Conservation (phyloP, 2,113 vertebrate species). For the Silurus glanis region DNA sequence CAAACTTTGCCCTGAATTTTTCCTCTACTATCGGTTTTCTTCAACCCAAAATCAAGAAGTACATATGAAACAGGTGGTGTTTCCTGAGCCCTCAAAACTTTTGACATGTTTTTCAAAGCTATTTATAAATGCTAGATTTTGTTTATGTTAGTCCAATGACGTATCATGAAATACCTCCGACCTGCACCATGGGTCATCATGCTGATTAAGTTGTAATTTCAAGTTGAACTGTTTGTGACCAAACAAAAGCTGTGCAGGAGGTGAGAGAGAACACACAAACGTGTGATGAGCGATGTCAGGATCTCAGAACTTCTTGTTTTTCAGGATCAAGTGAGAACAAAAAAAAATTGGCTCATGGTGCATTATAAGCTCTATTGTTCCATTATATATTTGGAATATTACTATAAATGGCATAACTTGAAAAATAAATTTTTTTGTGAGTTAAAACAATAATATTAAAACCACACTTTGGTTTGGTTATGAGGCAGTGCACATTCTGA, state of each 20-base stretch:
- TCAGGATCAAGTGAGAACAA: no score
- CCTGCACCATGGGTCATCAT: not conserved
- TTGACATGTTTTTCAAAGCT: not conserved
- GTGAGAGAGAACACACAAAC: not conserved
- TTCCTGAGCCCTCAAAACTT: not conserved
- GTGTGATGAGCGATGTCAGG: not conserved
- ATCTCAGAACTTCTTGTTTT: no score
- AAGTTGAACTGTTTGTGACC: not conserved
- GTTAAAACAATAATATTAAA: not conserved
- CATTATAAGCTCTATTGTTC: not conserved
- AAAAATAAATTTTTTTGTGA: not conserved
- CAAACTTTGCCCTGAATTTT: not conserved
- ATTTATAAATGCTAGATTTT: not conserved
- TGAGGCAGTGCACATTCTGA: not conserved
- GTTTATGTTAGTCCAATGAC: not conserved
- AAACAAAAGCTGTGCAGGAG: not conserved
- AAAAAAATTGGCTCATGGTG: not conserved
- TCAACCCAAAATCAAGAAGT: not conserved
- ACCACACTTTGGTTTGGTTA: not conserved
- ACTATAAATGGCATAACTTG: not conserved
- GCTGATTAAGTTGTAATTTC: not conserved
- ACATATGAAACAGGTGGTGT: not conserved
- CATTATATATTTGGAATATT: not conserved
- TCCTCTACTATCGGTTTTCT: not conserved
- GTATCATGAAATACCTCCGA: not conserved